Evolutionary conservation across 2,113 vertebrate species (phyloP), one percentile per base, ranked within the genome.

Genomic region (Benitochromis conjunctus): DNA sequence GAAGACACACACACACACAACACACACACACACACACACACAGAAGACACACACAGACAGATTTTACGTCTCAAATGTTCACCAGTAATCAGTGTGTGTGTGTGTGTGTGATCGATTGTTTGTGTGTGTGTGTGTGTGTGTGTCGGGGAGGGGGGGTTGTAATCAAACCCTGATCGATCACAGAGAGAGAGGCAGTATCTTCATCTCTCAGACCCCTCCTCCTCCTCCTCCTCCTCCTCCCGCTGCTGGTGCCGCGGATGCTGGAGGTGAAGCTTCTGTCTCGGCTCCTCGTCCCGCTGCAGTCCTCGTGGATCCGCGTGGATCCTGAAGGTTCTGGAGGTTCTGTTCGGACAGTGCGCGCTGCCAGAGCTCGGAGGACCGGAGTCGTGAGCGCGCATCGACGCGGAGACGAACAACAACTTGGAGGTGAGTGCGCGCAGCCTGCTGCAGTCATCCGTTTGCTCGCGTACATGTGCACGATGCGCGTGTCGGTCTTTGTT

Each of bases 171-270:
- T 55, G 77, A 87, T 86, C 81, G 83, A 92, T 88, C 80, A 57
- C 55, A 77, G 48, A 76, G 78, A 54, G 62, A 64, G 78, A 57
- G 74, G 18, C 89, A 62, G 84, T 83, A 83, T 91, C 84, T 90
- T 85, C 6, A 89, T 89, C 62, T 78, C 55, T 82, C 80, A 78
- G 84, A 90, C 76, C 86, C 89, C 82, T 77, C 83, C 56, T 41
- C 56, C 10, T 57, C 13, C 69, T 34, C 76, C n/a, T 62, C 24
- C 62, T 26, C 53, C 19, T 57, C 71, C 18, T 19, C 54, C 82
- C 83, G 82, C 89, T 66, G 81, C 84, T 91, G 90, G 89, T 91
- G 91, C 79, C 58, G 29, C 58, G 29, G 58, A 34, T 86, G 81
- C 79, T 83, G 90, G 88, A 92, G 82, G 88, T 89, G 81, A 87